Percentiles rank a stretch among this genome's conserved stretches.
phyloP scores from a whole-genome alignment of 2,113 vertebrate species.

The Rhabdomys dilectus region DNA sequence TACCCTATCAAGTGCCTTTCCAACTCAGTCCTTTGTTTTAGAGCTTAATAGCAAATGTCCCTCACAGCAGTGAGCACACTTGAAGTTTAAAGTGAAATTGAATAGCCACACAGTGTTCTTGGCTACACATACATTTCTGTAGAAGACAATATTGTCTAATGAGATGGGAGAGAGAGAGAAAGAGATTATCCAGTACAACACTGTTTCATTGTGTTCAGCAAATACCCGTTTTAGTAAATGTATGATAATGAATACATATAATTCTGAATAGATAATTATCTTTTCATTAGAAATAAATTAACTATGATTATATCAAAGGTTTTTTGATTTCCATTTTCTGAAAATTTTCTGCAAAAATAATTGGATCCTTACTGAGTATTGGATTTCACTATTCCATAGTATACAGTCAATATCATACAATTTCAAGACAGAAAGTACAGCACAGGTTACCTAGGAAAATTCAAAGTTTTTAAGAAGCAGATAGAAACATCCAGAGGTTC shows the following conservation, averaged over 20 bases:
- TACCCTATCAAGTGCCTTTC: conserved; percentile 57
- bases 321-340: background rate
- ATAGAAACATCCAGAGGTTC: background rate
- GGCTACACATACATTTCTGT: background rate
- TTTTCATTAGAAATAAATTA: conserved; percentile 30
- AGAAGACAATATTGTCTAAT: conserved; percentile 45
- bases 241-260: background rate
- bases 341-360: background rate
- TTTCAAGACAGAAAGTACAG: conserved; percentile 24
- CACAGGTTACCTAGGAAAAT: background rate
- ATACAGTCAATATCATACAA: background rate
- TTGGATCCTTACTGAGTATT: background rate
- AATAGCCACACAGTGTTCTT: conserved; percentile 53
- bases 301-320: background rate
- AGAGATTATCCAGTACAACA: background rate
- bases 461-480: background rate
- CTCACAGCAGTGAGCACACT: conserved; percentile 23
- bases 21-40: conserved; percentile 46
- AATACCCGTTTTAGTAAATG: conserved; percentile 14
- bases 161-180: background rate
- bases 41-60: conserved; percentile 15
- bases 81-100: conserved; percentile 63
- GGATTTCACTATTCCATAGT: conserved; percentile 22
- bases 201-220: conserved; percentile 17
- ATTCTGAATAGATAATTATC: background rate